Percentiles rank a stretch among this genome's conserved stretches.
Conservation (phyloP, 1,140 invertebrate species). For the Aphis craccivora region DNA sequence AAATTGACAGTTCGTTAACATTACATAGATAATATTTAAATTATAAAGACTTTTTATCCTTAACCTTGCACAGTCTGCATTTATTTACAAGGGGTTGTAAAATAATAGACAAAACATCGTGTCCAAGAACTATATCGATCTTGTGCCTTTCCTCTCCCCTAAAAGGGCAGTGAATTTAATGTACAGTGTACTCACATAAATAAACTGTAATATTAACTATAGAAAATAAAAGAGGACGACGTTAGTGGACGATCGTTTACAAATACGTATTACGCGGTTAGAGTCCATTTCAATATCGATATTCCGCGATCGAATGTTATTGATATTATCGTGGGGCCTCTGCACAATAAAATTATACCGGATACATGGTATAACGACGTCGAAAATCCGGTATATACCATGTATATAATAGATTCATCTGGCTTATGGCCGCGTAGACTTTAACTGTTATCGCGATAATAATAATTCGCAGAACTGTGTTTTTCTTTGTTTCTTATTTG, state of each 20-base stretch:
- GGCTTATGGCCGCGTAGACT: not conserved
- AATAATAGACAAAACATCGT: not conserved
- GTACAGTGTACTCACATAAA: not conserved
- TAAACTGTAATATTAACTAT: constrained; percentile 23
- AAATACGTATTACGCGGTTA: not conserved
- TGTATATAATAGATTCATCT: not conserved
- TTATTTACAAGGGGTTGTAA: not conserved
- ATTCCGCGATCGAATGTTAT: not conserved
- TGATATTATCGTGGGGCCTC: not conserved
- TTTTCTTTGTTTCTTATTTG: not conserved
- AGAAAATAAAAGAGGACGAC: not conserved
- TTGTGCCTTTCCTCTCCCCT: not conserved
- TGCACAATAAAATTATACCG: not conserved
- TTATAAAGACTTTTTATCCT: not conserved
- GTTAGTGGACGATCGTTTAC: not conserved
- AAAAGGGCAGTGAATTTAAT: not conserved
- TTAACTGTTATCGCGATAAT: not conserved
- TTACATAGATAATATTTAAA: too few relatives aligned
- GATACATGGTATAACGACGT: not conserved
- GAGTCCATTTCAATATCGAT: not conserved
- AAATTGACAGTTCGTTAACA: too few relatives aligned
- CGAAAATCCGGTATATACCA: not conserved
- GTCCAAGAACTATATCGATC: constrained; percentile 9
- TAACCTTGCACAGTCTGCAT: not conserved
- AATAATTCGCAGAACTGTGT: not conserved